These are phyloP conservation scores for Muraenolepis orangiensis DNA, from an alignment of 2,797 vertebrate species.

Conservation along the genomic window DNA sequence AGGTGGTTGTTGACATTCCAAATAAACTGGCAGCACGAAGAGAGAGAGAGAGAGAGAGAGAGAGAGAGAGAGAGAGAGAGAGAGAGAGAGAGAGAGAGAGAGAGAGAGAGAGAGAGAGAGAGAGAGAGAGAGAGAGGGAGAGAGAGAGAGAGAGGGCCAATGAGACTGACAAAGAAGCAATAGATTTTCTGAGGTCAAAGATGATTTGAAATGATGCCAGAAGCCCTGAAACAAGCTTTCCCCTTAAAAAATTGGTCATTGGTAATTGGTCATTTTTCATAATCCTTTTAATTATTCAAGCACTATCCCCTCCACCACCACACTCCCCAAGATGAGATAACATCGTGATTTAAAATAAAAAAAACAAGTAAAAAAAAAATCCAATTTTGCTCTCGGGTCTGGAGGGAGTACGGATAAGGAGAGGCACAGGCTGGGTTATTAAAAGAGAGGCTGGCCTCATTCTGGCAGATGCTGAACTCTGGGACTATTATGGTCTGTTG, in stretches of 20 bases:
- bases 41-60: neutral
- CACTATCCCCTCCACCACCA: constrained; percentile 17
- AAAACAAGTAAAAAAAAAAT: constrained; percentile 34
- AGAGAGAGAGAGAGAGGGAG: too few species aligned
- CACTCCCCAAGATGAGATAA: constrained; percentile 43
- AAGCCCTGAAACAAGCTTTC: constrained; percentile 11
- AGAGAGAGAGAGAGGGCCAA: neutral
- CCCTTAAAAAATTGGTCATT: constrained; percentile 27
- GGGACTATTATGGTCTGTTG: constrained; percentile 35
- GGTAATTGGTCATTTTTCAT: constrained; percentile 53
- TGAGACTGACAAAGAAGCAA: neutral
- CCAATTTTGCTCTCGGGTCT: constrained; percentile 50
- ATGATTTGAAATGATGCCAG: constrained; percentile 6
- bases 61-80: too few species aligned
- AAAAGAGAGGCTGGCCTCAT: constrained; percentile 53
- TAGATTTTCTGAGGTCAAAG: neutral
- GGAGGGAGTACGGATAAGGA: constrained; percentile 42
- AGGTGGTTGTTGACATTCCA: constrained; percentile 27
- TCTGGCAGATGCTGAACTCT: constrained; percentile 41
- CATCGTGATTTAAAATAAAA: constrained; percentile 54
- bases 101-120: neutral
- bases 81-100: neutral
- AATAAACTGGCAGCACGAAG: constrained; percentile 18
- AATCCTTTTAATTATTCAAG: constrained; percentile 64
- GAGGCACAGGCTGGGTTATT: constrained; percentile 47